phyloP scores from a whole-genome alignment of 2,113 vertebrate species.

The Phaethon lepturus region DNA sequence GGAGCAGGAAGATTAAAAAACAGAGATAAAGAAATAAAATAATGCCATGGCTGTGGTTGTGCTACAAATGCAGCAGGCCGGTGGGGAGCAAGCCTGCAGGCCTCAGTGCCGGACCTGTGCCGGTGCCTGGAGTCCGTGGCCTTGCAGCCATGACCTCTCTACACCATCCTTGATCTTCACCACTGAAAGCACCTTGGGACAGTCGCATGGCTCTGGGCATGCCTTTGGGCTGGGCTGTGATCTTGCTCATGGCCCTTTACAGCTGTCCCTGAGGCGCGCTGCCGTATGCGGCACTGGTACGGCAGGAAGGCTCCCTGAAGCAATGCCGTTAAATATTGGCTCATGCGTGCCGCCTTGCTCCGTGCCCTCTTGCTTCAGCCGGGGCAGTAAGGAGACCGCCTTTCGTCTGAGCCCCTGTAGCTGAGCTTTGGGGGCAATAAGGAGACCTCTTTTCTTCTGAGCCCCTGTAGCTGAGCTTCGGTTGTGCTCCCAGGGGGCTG shows the following conservation, averaged over 20 bases:
- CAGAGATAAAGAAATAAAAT: background rate
- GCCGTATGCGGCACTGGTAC: accelerated
- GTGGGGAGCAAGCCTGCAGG: background rate
- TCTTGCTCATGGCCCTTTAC: background rate
- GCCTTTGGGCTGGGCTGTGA: background rate
- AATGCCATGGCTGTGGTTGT: accelerated
- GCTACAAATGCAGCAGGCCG: background rate
- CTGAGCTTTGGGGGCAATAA: background rate
- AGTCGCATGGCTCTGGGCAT: background rate
- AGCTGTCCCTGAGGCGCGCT: too few species aligned
- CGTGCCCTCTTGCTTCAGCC: background rate
- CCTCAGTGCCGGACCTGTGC: background rate
- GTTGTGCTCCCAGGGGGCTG: background rate
- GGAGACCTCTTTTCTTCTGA: background rate
- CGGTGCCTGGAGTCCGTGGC: background rate
- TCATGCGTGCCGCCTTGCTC: background rate
- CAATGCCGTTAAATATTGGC: background rate
- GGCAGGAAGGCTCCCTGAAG: background rate
- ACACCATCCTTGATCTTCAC: background rate
- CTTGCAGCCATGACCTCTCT: background rate
- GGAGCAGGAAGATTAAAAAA: background rate
- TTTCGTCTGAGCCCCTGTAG: background rate
- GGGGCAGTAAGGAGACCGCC: background rate
- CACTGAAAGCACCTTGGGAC: background rate
- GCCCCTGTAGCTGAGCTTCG: background rate